Evolutionary conservation across 2,888 invertebrate genomes (phyloP), one percentile per base, ranked within the genome.

Genomic region (Ectemnius continuus): DNA sequence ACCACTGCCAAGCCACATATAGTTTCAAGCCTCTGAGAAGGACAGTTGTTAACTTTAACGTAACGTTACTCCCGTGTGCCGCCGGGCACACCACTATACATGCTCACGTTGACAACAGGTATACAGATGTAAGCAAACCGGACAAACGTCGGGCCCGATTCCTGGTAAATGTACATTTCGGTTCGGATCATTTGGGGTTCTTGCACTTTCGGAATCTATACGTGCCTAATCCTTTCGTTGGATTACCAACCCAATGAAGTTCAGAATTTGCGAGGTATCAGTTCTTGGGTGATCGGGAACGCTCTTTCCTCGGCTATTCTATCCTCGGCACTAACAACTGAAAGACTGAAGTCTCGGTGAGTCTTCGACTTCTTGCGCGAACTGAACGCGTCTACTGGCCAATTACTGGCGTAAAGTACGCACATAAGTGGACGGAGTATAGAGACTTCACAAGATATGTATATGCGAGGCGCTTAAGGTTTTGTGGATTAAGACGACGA

Each of bases 1-100:
- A 96, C 96, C 86, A 96, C 97, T 88, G 96, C 96, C 91, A 97
- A 96, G 92, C 97, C 96, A 85, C 95, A 93, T 90, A 92, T 93
- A 79, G 92, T 92, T 75, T 89, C 92, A 73, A 89, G 85, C 82
- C 91, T 90, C 84, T 91, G 90, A 91, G 88, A 71, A 16, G 52
- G 81, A 79, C 75, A 75, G 76, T 81, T 72, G 70, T 77, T 75
- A 76, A 73, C 68, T 75, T 79, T 68, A 36, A 36, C 36, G 36
- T 36, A 36, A 36, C 67, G 68, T 78, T 75, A 68, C 61, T 62
- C 64, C 59, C 74, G 61, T 70, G 71, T 63, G 59, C 67, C 59
- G 28, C 62, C 58, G 16, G 45, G 67, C 66, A 67, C 52, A 67
- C 61, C 18, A 36, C 36, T 16, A 26, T 4, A 64, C 36, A 58